These are phyloP conservation scores for Triplophysa dalaica DNA, from an alignment of 2,113 vertebrate genomes.

Conservation along the genomic window DNA sequence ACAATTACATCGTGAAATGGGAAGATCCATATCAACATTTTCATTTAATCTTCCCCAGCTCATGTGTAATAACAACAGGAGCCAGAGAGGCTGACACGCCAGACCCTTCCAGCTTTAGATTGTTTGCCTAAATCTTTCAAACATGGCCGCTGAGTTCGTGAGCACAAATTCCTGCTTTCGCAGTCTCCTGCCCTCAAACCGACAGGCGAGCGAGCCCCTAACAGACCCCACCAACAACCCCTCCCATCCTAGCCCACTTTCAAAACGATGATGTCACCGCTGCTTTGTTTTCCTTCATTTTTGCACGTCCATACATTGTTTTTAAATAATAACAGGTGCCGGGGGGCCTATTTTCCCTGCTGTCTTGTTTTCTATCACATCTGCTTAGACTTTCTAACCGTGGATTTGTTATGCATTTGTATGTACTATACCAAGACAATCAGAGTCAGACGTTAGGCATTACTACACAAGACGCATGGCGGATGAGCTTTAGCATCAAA, in stretches of 20 bases:
- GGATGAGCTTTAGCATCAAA: too few species aligned
- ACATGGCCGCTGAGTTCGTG: slow-evolving; percentile 74
- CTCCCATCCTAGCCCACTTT: slow-evolving; percentile 64
- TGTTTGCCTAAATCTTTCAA: slow-evolving; percentile 57
- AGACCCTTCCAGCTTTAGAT: slow-evolving; percentile 51
- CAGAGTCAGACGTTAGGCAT: background rate
- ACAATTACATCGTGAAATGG: background rate
- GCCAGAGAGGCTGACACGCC: slow-evolving; percentile 4
- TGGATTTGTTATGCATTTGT: slow-evolving; percentile 74
- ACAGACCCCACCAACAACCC: slow-evolving; percentile 65
- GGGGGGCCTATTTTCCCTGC: slow-evolving; percentile 41
- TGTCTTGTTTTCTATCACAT: slow-evolving; percentile 63
- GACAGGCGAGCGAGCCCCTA: slow-evolving; percentile 57
- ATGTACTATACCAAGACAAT: slow-evolving; percentile 48
- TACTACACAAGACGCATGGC: background rate
- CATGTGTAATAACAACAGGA: slow-evolving; percentile 46
- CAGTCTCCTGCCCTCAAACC: slow-evolving; percentile 70
- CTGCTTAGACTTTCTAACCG: slow-evolving; percentile 68
- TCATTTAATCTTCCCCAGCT: slow-evolving; percentile 13
- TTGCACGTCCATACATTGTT: slow-evolving; percentile 58
- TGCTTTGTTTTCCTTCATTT: slow-evolving; percentile 62
- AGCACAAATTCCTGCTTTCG: slow-evolving; percentile 71
- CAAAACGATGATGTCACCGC: slow-evolving; percentile 74
- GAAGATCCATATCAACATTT: background rate
- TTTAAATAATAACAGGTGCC: slow-evolving; percentile 72